These are phyloP conservation scores for Cataglyphis cursor DNA, from an alignment of 2,888 invertebrate species.

Conservation along the genomic window DNA sequence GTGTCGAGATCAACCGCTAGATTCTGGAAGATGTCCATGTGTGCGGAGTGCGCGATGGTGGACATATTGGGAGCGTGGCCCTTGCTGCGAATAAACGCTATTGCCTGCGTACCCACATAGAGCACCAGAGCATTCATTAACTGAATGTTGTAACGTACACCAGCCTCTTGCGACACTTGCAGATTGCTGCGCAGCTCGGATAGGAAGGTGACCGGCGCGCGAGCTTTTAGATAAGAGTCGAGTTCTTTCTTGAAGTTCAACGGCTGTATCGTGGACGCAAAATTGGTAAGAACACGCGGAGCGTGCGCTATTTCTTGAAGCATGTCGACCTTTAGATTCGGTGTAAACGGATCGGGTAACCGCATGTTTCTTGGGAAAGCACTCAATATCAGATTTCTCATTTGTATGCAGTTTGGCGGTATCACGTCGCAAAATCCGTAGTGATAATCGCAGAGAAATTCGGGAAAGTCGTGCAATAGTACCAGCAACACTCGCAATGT, in stretches of 20 bases:
- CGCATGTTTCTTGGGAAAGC: constrained; percentile 99
- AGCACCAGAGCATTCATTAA: constrained; percentile 98
- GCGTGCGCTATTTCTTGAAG: constrained; percentile 95
- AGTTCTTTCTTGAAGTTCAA: constrained; percentile 97
- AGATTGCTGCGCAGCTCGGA: constrained; percentile 96
- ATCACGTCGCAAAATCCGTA: constrained; percentile 99
- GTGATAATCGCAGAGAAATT: constrained; percentile 99
- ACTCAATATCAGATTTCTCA: constrained; percentile 98
- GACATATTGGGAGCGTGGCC: constrained; percentile 97
- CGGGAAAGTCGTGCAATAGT: constrained; percentile 99
- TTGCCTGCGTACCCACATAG: constrained; percentile 99
- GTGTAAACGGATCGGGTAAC: constrained; percentile 99
- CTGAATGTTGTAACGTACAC: constrained; percentile 97
- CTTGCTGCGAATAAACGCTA: constrained; percentile 95
- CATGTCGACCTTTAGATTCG: constrained; percentile 97
- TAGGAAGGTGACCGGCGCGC: constrained; percentile 98
- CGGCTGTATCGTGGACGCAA: constrained; percentile 95
- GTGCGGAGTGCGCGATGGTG: constrained; percentile 99
- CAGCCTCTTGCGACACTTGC: constrained; percentile 94
- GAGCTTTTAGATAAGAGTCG: constrained; percentile 97
- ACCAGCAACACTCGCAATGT: constrained; percentile 97
- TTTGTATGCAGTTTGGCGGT: constrained; percentile 99
- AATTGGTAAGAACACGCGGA: constrained; percentile 96
- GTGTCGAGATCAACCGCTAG: constrained; percentile 99
- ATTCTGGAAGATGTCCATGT: constrained; percentile 99